Evolutionary conservation across 2,797 vertebrate genomes (phyloP), one percentile per base, ranked within the genome.

Genomic region (Huso huso): DNA sequence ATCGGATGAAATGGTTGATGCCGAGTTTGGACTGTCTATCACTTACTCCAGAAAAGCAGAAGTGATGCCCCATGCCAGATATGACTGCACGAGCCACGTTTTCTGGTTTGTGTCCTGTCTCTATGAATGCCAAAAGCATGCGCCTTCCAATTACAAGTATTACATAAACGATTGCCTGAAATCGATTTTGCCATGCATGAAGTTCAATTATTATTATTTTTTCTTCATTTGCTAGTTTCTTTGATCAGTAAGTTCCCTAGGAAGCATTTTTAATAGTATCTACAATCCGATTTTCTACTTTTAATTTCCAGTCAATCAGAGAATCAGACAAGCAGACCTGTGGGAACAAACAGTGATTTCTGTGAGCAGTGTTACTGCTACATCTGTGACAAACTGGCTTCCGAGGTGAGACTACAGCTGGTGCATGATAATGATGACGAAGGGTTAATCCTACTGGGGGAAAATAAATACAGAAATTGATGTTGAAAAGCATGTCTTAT

Each of bases 361-460:
- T 84, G 84, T 65, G 9, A 62, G 0, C 68, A 85, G 61, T 86
- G 84, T 68, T 84, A 78, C 72, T 86, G 86, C 72, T 87, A 83
- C 62, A 50, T 84, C 9, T 86, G 84, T 63, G 82, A 84, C 64
- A 82, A 79, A 0, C 74, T 63, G 0, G 79, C 78, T 49, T 73
- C 75, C 1, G 76, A 84, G 82, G 85, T 83, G 65, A 77, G 76
- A 52, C 18, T 37, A 5, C 37, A 37, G 37, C 37, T 5, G 37
- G 37, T 37, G 37, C 37, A 37, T 37, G 37, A 37, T 37, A 37
- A 37, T 37, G 37, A 37, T 37, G 5, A 37, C 3, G 1, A 37
- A 37, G 37, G 37, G 37, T 37, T 37, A 37, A 37, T 5, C 37
- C 5, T 37, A 37, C 5, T 37, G 37, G 37, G 9, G 9, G 53